Evolutionary conservation across 2,797 vertebrate species (phyloP), one percentile per base, ranked within the genome.

Genomic region (Chiloscyllium punctatum): DNA sequence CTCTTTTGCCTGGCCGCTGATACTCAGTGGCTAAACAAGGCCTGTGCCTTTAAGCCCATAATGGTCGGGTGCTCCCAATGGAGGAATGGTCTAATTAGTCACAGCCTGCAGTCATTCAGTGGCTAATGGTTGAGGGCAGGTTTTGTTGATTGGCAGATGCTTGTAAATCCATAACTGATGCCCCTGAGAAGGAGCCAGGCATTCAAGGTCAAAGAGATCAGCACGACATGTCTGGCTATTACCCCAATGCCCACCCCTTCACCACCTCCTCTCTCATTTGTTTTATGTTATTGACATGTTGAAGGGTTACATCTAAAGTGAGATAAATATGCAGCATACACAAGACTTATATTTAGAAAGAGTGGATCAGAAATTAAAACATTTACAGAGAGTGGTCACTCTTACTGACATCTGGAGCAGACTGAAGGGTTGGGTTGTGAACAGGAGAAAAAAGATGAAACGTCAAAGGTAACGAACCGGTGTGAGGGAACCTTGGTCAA

Each of bases 121-220:
- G 90, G 90, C n/a, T 92, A 92, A 69, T 92, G 62, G n/a, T 42
- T 42, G 66, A 92, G 66, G 90, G 90, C 62, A 92, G n/a, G 21
- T 13, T 42, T 37, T 69, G 18, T 37, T 92, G 90, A 92, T 69
- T 69, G 66, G 66, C 90, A 92, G 90, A 37, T 92, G 90, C 66
- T 37, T 68, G 90, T 92, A n/a, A 91, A 91, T 91, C 88, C 33
- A 91, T 66, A 91, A 16, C 5, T 68, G 33, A 0, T 68, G 57
- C 6, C 62, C 33, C n/a, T 91, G 62, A 68, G 18, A 68, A n/a
- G 62, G 37, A 62, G 62, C n/a, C 53, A 91, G 62, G 33, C 6
- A 37, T 21, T 37, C 57, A 91, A 91, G 88, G 88, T 91, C 88
- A 62, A 18, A 91, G 57, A 16, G 57, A 53, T 27, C 51, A 88